Base-by-base conservation (phyloP, 2,113 vertebrate genomes). In the Chaetops frenatus region DNA sequence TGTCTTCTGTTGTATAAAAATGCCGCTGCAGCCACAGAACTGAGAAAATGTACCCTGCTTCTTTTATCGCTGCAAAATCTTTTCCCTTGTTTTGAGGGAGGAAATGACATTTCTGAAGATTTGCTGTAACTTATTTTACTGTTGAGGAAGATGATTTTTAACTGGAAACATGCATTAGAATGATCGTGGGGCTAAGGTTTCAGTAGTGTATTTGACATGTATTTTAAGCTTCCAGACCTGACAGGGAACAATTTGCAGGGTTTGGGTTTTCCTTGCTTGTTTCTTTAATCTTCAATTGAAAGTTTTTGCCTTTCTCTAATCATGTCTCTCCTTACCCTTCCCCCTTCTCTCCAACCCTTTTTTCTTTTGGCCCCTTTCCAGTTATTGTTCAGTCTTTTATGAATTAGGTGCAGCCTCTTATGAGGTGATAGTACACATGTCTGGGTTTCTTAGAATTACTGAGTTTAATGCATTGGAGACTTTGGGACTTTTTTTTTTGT, bases 271-370 rank as follows among this genome's bases (percentile, higher is more conserved):
- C 58, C 90, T 74, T 83, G 11, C 15, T 58, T 36, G 16, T 60
- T 85, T 87, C 40, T 91, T 78, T 76, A 71, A 42, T 61, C 28
- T 69, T 79, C 61, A 72, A 22, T 42, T 42, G 31, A 42, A 76
- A 80, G 10, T 2, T 60, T 67, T 92, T 93, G 18, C 13, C 40
- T 21, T 81, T 33, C 7, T 77, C 25, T 64, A 51, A 67, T 69
- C 19, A 31, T 91, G 9, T 51, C 31, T 38, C 19, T 48, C n/a
- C 20, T 45, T 40, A 20, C 10, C 14, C 23, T 33, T 21, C 27
- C 6, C 15, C 7, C 36, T 15, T 7, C 9, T 5, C 14, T 9
- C 33, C 5, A 25, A 16, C 3, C 7, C 4, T 0, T 12, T 15
- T 38, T 22, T 66, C n/a, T 57, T 48, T 33, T 38, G 3, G 17